Conservation (phyloP, 1,140 invertebrate genomes). For the Bombyx mandarina region DNA sequence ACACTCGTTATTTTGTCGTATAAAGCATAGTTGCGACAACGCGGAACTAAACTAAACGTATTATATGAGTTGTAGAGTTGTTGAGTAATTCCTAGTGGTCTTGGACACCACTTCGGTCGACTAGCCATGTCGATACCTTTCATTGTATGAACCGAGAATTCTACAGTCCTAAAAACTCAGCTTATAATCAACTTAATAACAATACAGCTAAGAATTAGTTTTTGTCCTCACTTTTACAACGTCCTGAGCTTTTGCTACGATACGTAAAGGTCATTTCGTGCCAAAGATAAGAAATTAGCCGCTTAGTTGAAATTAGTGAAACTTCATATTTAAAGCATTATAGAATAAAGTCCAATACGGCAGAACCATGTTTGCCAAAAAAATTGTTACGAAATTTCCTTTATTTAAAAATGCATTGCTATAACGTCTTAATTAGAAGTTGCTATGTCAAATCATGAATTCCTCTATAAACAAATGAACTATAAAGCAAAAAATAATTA, state of each 20-base stretch:
- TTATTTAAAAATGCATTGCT: not conserved
- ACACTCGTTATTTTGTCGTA: slow-evolving; percentile 7
- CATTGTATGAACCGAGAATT: slow-evolving; percentile 11
- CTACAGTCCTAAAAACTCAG: not conserved
- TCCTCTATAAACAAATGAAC: not conserved
- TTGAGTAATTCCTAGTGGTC: slow-evolving; percentile 25
- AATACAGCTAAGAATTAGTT: slow-evolving; percentile 5
- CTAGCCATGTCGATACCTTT: slow-evolving; percentile 17
- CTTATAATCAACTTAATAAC: slow-evolving; percentile 2
- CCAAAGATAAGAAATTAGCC: not conserved
- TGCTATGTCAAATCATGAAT: no score
- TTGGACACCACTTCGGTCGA: slow-evolving; percentile 13
- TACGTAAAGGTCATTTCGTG: not conserved
- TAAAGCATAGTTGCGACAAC: slow-evolving; percentile 7
- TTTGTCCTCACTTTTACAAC: slow-evolving; percentile 1
- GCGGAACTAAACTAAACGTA: slow-evolving; percentile 17
- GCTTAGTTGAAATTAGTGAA: no score
- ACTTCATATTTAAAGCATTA: not conserved
- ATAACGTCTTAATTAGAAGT: not conserved
- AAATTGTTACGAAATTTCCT: not conserved
- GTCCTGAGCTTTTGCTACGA: not conserved
- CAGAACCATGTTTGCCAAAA: not conserved
- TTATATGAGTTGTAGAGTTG: slow-evolving; percentile 13
- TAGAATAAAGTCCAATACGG: not conserved
- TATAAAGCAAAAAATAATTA: slow-evolving; percentile 2